phyloP scores from a whole-genome alignment of 2,113 vertebrate genomes.

The Heptranchias perlo region DNA sequence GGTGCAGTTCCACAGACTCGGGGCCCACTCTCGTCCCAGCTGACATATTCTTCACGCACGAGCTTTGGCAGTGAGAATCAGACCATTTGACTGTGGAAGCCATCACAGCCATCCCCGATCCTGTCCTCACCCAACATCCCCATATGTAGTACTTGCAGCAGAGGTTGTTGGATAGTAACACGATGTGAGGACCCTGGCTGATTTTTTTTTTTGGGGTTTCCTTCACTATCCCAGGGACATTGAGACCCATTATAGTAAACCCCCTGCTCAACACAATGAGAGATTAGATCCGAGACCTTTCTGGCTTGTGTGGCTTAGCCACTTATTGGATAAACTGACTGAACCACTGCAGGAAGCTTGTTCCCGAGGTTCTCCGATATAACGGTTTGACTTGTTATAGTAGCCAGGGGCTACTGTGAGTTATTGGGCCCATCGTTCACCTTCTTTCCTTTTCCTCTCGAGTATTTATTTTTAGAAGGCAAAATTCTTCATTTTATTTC shows the following conservation, averaged over 20 bases:
- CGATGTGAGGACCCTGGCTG: no score
- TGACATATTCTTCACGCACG: no score
- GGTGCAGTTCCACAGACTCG: not conserved
- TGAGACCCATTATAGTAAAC: not conserved
- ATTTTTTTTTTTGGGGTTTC: not conserved
- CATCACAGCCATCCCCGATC: not conserved
- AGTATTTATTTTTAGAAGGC: conserved; percentile 34
- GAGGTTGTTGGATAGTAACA: not conserved
- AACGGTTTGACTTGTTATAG: not conserved
- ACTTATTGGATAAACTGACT: not conserved
- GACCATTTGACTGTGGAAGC: not conserved
- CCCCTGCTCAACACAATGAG: not conserved
- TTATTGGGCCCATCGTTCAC: not conserved
- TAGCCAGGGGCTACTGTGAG: not conserved
- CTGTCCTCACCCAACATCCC: not conserved
- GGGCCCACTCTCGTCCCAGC: not conserved
- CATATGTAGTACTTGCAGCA: not conserved
- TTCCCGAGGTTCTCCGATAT: not conserved
- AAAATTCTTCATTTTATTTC: not conserved
- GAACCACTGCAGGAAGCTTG: not conserved
- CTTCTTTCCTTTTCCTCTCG: not conserved
- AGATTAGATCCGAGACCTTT: not conserved
- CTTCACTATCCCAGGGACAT: not conserved
- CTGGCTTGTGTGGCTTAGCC: not conserved
- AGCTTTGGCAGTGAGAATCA: not conserved